Evolutionary conservation across 2,888 invertebrate species (phyloP).

Genomic region (Lamproptera curius): DNA sequence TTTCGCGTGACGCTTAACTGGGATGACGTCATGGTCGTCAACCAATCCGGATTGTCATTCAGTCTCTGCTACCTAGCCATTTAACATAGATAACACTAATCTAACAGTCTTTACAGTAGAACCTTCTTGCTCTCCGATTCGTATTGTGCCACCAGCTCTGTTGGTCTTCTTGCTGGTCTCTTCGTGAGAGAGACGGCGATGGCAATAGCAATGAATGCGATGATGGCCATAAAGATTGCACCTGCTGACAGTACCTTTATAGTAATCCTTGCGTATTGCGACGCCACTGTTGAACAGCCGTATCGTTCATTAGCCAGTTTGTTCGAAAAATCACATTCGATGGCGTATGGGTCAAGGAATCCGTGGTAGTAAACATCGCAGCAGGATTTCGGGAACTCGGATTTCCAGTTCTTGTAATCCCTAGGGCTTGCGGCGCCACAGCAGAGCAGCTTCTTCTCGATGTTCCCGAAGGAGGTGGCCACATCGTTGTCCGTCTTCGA

Average conservation of each 20-base stretch:
- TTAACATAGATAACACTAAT: constrained; percentile 1
- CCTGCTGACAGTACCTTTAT: constrained; percentile 51
- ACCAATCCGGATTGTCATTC: constrained; percentile 1
- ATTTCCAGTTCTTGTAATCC: constrained; percentile 61
- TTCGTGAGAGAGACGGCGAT: constrained; percentile 44
- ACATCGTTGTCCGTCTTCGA: constrained; percentile 46
- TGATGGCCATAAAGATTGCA: constrained; percentile 48
- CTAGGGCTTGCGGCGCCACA: constrained; percentile 63
- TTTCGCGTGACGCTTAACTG: constrained; percentile 8
- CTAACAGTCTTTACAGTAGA: constrained; percentile 34
- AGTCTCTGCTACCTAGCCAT: not conserved
- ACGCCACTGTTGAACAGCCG: constrained; percentile 58
- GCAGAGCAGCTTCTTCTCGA: constrained; percentile 62
- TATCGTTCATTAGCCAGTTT: constrained; percentile 64
- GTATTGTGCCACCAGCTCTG: constrained; percentile 38
- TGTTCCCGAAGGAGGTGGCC: constrained; percentile 42
- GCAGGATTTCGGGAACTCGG: constrained; percentile 60
- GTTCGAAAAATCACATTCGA: constrained; percentile 62
- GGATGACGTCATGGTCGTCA: constrained; percentile 15
- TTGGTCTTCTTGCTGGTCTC: constrained; percentile 40
- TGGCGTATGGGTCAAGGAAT: constrained; percentile 50
- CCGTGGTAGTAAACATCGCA: constrained; percentile 64
- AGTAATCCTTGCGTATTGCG: constrained; percentile 53
- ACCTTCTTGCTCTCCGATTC: constrained; percentile 66
- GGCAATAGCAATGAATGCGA: constrained; percentile 46